Evolutionary conservation across 2,797 vertebrate species (phyloP).

Genomic region (Bovichtus diacanthus): DNA sequence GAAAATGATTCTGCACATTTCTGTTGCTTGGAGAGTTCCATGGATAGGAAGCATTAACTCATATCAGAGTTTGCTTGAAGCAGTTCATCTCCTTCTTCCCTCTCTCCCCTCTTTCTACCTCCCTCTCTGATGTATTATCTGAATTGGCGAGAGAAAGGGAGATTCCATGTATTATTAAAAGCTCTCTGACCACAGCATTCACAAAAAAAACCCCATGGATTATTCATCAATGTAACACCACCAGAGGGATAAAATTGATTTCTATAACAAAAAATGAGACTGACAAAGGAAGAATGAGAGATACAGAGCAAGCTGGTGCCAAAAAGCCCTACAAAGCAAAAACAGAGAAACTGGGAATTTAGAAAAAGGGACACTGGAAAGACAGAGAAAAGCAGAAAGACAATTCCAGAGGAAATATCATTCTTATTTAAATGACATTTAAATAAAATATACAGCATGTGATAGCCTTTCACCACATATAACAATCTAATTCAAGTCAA

Average conservation of each 20-base stretch:
- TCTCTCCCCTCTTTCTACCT: too few relatives aligned
- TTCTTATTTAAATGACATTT: background rate
- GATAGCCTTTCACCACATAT: background rate
- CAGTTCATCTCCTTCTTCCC: background rate
- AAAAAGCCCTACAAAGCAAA: too few relatives aligned
- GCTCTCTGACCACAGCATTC: conserved; percentile 4
- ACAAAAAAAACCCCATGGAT: conserved; percentile 14
- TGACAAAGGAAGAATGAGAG: background rate
- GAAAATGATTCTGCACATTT: too few relatives aligned
- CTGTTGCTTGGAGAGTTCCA: too few relatives aligned
- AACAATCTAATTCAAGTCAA: conserved; percentile 16
- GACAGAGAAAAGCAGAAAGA: background rate
- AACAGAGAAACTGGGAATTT: background rate
- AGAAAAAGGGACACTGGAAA: background rate
- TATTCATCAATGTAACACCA: conserved; percentile 20
- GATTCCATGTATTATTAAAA: conserved; percentile 21
- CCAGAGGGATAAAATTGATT: background rate
- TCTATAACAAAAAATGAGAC: background rate
- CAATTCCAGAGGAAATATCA: background rate
- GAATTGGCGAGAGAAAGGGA: background rate
- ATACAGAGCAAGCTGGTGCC: background rate
- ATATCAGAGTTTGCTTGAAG: too few relatives aligned
- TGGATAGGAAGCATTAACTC: too few relatives aligned
- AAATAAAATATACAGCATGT: background rate
- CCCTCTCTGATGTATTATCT: background rate